Evolutionary conservation across 2,113 vertebrate species (phyloP), one percentile per base, ranked within the genome.

Genomic region (Micronycteris hirsuta): DNA sequence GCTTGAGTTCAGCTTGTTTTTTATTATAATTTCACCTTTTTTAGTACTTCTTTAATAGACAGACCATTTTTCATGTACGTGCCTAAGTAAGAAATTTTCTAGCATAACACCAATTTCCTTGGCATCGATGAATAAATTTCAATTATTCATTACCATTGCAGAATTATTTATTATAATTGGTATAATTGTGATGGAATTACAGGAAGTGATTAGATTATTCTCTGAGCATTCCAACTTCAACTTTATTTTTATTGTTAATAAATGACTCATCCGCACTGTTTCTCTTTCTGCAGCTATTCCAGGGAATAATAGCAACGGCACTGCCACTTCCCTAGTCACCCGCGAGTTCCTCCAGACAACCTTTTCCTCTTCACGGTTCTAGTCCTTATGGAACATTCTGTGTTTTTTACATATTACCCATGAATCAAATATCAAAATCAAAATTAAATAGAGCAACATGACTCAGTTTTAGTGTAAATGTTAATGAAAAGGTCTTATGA

Each of bases 221-320:
- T 95, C 17, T 90, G 84, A 90, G 28, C 65, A 52, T 96, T 87
- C 31, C 24, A 71, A 83, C 22, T 91, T 95, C 16, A 80, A 36
- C 36, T 86, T 81, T 89, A 94, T 82, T 94, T 96, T 96, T 76
- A 82, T 49, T 76, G 95, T 96, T 93, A 81, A 45, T 88, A 81
- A 87, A 87, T 61, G 28, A 17, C 93, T 93, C 33, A 67, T 5
- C 43, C 14, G 74, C 67, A 78, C 9, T 6, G 47, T 68, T 94
- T 92, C 20, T 81, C n/a, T 92, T 96, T 84, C 31, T 38, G 28
- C 13, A 85, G 19, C 8, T 76, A 92, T 47, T 28, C 19, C 4
- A 71, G 15, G 2, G 19, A 38, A 89, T 86, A 70, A 94, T 93
- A 89, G 80, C 24, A 81, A 41, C 89, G 49, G n/a, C 26, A 70